Conservation (phyloP, 2,888 invertebrate genomes). For the Thymelicus lineola region DNA sequence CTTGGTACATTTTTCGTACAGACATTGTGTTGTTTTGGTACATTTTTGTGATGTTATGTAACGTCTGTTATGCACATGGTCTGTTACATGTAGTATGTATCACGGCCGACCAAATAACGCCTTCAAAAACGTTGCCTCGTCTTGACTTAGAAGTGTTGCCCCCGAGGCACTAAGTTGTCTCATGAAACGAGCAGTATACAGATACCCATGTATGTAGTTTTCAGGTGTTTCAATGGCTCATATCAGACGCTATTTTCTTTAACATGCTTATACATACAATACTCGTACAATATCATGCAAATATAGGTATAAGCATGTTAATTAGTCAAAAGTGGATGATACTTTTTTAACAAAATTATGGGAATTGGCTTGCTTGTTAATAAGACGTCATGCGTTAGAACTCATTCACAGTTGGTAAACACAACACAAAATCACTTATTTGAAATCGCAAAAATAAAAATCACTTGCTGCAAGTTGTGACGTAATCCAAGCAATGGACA, state of each 20-base stretch:
- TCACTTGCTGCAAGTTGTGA: too few species aligned
- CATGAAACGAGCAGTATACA: neutral
- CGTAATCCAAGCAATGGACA: too few species aligned
- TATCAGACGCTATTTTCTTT: neutral
- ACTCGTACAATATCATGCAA: too few species aligned
- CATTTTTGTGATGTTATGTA: neutral
- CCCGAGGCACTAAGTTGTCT: neutral
- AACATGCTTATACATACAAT: neutral
- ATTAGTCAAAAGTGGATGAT: too few species aligned
- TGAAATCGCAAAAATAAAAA: neutral
- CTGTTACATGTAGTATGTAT: too few species aligned
- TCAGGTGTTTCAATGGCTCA: neutral
- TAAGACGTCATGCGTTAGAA: too few species aligned
- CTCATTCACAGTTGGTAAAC: too few species aligned
- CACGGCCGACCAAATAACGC: neutral
- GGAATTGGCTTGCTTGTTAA: too few species aligned
- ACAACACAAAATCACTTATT: too few species aligned
- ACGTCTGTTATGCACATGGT: neutral
- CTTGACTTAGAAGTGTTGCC: neutral
- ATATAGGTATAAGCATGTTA: too few species aligned
- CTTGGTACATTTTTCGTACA: too few species aligned
- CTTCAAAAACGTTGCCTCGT: neutral
- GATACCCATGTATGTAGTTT: neutral
- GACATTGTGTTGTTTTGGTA: neutral
- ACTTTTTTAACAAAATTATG: too few species aligned